Percentiles rank a stretch among this genome's conserved stretches.
Evolutionary conservation across 2,888 invertebrate genomes (phyloP).

Genomic region (Drosophila maculinotata): DNA sequence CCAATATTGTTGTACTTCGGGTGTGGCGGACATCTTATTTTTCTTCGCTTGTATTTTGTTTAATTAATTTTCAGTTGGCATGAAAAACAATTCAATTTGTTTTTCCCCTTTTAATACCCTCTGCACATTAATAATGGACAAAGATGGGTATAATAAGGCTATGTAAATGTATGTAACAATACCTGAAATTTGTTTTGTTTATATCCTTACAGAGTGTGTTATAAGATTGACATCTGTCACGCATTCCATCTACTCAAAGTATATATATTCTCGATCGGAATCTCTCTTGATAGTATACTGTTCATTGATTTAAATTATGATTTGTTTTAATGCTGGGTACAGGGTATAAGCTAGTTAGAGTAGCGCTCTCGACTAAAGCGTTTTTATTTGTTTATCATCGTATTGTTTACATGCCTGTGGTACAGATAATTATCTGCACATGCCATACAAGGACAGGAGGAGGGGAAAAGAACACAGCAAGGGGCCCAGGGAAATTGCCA

Average conservation of each 20-base stretch:
- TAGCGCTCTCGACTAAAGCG: background rate
- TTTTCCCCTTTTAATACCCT: conserved; percentile 7
- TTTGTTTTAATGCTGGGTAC: background rate
- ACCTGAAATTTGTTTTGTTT: too few relatives aligned
- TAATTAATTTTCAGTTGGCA: conserved; percentile 62
- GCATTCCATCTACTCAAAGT: too few relatives aligned
- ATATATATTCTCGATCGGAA: too few relatives aligned
- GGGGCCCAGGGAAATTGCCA: conserved; percentile 11
- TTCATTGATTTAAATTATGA: background rate
- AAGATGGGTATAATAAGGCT: too few relatives aligned
- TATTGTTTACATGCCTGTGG: conserved; percentile 52
- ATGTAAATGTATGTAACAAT: too few relatives aligned
- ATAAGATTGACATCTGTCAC: too few relatives aligned
- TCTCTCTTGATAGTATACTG: too few relatives aligned
- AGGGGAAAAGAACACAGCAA: background rate
- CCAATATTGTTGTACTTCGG: conserved; percentile 13
- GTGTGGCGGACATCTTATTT: conserved; percentile 14
- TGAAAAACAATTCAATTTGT: conserved; percentile 29
- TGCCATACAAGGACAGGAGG: conserved; percentile 7
- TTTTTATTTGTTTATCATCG: conserved; percentile 15
- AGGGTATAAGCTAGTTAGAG: conserved; percentile 1
- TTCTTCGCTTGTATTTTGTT: conserved; percentile 31
- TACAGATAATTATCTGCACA: conserved; percentile 55
- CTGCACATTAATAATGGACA: background rate
- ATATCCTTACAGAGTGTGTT: too few relatives aligned